Conservation (phyloP, 2,797 vertebrate species). For the Echeneis naucrates region DNA sequence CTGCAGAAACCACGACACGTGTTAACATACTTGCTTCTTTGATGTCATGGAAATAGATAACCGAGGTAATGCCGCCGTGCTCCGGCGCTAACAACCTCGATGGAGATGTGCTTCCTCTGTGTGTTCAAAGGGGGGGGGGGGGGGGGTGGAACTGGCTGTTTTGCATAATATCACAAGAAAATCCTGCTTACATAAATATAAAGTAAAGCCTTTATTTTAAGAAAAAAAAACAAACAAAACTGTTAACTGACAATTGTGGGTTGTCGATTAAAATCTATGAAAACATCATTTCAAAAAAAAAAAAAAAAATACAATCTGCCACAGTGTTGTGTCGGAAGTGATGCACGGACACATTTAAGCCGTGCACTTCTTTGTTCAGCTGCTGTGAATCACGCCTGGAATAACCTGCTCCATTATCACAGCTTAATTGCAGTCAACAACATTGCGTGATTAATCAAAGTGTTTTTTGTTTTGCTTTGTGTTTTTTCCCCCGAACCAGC, state of each 20-base stretch:
- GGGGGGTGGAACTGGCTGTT: conserved; percentile 14
- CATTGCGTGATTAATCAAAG: conserved; percentile 67
- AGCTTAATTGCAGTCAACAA: conserved; percentile 65
- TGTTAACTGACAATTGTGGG: background rate
- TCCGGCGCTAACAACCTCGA: conserved; percentile 25
- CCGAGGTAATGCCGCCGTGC: conserved; percentile 13
- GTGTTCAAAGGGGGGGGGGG: conserved; percentile 32
- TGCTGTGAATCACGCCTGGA: conserved; percentile 46
- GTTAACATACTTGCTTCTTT: conserved; percentile 40
- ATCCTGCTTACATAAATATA: conserved; percentile 19
- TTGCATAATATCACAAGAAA: conserved; percentile 9
- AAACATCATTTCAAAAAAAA: too few species aligned
- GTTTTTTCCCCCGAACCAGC: conserved; percentile 25
- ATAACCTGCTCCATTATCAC: conserved; percentile 59
- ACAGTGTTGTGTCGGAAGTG: background rate
- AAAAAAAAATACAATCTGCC: too few species aligned
- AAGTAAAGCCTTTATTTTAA: conserved; percentile 9
- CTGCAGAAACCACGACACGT: conserved; percentile 8
- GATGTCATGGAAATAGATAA: conserved; percentile 50
- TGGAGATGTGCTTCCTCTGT: conserved; percentile 16
- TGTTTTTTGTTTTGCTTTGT: too few species aligned
- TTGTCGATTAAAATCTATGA: background rate
- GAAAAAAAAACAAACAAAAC: background rate
- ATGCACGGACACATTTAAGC: background rate
- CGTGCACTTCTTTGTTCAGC: conserved; percentile 12